Conservation (phyloP, 2,113 vertebrate genomes). For the Cygnus atratus region DNA sequence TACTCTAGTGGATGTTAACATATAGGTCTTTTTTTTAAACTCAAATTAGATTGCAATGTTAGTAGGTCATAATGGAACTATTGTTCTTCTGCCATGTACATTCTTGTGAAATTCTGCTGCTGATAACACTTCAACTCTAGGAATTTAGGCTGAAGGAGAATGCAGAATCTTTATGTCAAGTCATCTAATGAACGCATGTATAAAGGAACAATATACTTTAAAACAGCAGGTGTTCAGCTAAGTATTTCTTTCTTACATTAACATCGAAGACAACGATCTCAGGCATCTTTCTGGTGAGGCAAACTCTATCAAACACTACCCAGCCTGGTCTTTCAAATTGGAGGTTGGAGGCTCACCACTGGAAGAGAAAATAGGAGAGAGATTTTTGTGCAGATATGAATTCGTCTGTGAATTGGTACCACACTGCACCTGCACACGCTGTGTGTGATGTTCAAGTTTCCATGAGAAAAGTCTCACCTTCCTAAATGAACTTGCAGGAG, state of each 20-base stretch:
- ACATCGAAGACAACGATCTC: neutral
- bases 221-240: neutral
- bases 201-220: neutral
- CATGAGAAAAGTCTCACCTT: neutral
- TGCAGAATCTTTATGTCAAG: neutral
- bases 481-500: neutral
- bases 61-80: constrained; percentile 51
- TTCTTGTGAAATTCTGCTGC: neutral
- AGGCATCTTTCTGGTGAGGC: neutral
- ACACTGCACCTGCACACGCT: neutral
- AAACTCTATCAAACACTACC: neutral
- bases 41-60: constrained; percentile 47
- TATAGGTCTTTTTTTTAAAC: neutral
- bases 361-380: neutral
- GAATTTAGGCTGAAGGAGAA: neutral
- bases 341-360: neutral
- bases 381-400: neutral
- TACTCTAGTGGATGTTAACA: neutral
- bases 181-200: neutral
- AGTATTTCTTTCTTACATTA: neutral
- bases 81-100: constrained; percentile 18
- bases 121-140: constrained; percentile 9
- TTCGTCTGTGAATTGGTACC: neutral
- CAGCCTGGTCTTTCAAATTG: neutral
- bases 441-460: neutral